A percentile compares a stretch with the other conserved stretches of the same genome.
phyloP scores from a whole-genome alignment of 1,140 invertebrate species.

The Drepana arcuata region DNA sequence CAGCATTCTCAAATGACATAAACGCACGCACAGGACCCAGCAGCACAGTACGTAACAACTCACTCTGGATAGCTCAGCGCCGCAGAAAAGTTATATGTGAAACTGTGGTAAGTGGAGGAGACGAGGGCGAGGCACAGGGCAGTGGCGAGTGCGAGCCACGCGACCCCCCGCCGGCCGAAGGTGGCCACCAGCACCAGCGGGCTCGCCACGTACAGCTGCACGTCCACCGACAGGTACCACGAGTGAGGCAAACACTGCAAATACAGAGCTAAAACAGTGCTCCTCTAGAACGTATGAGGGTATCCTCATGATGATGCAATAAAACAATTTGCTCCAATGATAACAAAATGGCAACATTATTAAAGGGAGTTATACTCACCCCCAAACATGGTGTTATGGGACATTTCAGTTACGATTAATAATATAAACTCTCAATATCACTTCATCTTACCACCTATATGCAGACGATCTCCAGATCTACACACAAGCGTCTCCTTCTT shows the following conservation, averaged over 20 bases:
- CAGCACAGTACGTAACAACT: slow-evolving; percentile 3
- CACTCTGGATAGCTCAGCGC: slow-evolving; percentile 19
- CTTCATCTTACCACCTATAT: too few relatives aligned
- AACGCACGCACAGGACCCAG: background rate
- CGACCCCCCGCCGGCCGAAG: slow-evolving; percentile 13
- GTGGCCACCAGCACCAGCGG: slow-evolving; percentile 54
- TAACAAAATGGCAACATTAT: too few relatives aligned
- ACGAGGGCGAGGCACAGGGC: slow-evolving; percentile 17
- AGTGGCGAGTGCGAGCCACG: slow-evolving; percentile 16
- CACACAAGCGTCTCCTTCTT: too few relatives aligned
- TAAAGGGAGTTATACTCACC: too few relatives aligned
- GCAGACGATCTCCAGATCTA: too few relatives aligned
- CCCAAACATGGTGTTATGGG: too few relatives aligned
- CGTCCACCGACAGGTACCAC: slow-evolving; percentile 77
- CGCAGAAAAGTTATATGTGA: slow-evolving; percentile 20
- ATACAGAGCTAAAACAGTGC: too few relatives aligned
- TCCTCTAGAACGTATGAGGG: too few relatives aligned
- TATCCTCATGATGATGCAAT: too few relatives aligned
- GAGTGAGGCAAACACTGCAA: slow-evolving; percentile 73
- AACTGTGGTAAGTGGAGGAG: slow-evolving; percentile 17
- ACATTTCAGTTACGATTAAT: too few relatives aligned
- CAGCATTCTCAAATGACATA: background rate
- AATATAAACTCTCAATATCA: too few relatives aligned
- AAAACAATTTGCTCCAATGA: too few relatives aligned
- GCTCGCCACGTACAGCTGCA: slow-evolving; percentile 77